Evolutionary conservation across 1,140 invertebrate species (phyloP).

Genomic region (Orius insidiosus): DNA sequence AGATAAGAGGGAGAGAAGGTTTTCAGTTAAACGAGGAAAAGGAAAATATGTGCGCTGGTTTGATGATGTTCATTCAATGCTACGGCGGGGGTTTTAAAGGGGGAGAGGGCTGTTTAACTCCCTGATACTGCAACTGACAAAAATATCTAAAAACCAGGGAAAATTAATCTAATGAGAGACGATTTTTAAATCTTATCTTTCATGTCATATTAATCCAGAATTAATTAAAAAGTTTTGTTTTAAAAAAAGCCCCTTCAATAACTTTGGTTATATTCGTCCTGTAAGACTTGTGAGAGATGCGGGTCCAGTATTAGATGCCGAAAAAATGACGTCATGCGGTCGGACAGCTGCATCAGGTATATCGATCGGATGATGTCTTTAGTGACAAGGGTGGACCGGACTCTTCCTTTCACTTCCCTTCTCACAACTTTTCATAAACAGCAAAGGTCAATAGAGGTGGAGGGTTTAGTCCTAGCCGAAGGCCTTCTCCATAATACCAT

Average conservation of each 20-base stretch:
- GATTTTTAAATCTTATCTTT: too few species aligned
- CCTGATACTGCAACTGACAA: conserved; percentile 1
- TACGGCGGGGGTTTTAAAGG: neutral
- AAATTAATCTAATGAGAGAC: too few species aligned
- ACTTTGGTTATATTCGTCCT: neutral
- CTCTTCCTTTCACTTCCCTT: neutral
- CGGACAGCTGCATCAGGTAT: conserved; percentile 11
- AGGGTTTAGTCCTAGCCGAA: too few species aligned
- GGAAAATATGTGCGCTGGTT: too few species aligned
- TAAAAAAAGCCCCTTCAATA: too few species aligned
- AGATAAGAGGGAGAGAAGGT: too few species aligned
- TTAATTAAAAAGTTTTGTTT: too few species aligned
- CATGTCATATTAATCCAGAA: too few species aligned
- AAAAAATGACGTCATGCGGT: conserved; percentile 9
- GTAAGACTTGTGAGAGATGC: neutral
- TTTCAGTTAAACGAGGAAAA: too few species aligned
- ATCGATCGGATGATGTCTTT: conserved; percentile 4
- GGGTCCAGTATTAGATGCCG: neutral
- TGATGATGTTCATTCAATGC: too few species aligned
- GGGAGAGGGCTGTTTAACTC: conserved; percentile 1
- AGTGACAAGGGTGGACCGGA: conserved; percentile 4
- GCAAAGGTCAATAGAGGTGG: too few species aligned
- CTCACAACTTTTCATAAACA: neutral
- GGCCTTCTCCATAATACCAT: neutral
- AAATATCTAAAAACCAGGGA: too few species aligned